Evolutionary conservation across 1,140 invertebrate genomes (phyloP), one percentile per base, ranked within the genome.

Genomic region (Cheumatopsyche charites): DNA sequence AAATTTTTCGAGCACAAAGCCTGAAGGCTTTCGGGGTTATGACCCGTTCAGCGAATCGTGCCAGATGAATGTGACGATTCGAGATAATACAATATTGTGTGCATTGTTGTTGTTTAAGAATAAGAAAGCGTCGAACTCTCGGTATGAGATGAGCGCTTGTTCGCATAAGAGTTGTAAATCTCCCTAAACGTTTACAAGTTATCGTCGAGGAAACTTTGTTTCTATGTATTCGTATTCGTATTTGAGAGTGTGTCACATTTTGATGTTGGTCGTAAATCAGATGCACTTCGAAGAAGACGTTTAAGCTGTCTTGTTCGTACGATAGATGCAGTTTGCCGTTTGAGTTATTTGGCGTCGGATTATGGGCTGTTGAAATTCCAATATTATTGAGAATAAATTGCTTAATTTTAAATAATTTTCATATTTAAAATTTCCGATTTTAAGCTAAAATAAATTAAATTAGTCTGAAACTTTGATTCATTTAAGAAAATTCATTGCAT

Each of bases 21-120:
- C 47, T 19, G n/a, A 15, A 17, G n/a, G 47, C 19, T 52, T 36
- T 17, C 15, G 47, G 47, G 47, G 47, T 52, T 52, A 52, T 52
- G 67, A 69, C 67, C 67, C 61, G 23, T 36, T 58, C 26, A 52
- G 55, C 49, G 55, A 70, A 62, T 62, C 68, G 68, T 70, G 68
- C 68, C 15, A 70, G 55, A 70, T 70, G 68, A 49, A 70, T 70
- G 15, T 70, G 68, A 70, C 61, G 41, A 70, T 70, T 25, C 42
- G 68, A 70, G 68, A 70, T 70, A 45, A 62, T 52, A 26, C 43
- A 70, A 13, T 66, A 15, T n/a, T 5, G 43, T 45, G 17, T 45
- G 43, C 11, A n/a, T n/a, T n/a, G n/a, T n/a, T n/a, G n/a, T n/a
- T n/a, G n/a, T 36, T 3, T 36, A 36, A 36, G 29, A 36, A 36